Percentiles rank a stretch among this genome's conserved stretches.
Evolutionary conservation across 2,797 vertebrate genomes (phyloP).

Genomic region (Cheirogaleus major): DNA sequence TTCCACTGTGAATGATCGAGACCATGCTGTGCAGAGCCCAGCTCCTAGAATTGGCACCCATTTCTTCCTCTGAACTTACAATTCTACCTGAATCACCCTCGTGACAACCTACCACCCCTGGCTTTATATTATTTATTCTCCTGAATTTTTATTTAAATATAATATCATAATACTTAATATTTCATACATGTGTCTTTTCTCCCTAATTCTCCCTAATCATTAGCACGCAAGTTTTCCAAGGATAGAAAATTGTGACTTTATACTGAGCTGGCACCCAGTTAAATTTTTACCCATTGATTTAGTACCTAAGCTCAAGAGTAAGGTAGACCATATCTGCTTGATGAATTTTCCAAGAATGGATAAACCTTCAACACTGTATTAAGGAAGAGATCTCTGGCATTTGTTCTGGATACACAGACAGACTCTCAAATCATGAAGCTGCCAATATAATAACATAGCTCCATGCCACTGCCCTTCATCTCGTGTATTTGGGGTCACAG

Average conservation of each 20-base stretch:
- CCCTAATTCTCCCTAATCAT: not conserved
- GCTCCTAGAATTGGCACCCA: not conserved
- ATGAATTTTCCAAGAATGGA: not conserved
- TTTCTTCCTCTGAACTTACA: not conserved
- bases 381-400: not conserved
- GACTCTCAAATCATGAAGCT: not conserved
- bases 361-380: not conserved
- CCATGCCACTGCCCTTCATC: not conserved
- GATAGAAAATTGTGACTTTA: not conserved
- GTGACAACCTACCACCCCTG: not conserved
- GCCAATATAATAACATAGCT: not conserved
- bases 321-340: not conserved
- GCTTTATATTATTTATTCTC: not conserved
- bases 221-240: not conserved
- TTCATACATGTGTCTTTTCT: not conserved
- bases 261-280: not conserved
- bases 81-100: not conserved
- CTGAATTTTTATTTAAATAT: constrained; percentile 30
- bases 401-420: not conserved
- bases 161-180: not conserved
- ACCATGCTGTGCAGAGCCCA: not conserved
- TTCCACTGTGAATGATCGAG: no score
- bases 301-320: not conserved
- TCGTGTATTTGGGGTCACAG: not conserved
- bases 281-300: not conserved